Evolutionary conservation across 2,888 invertebrate species (phyloP).

Genomic region (Campopleginae sp.): DNA sequence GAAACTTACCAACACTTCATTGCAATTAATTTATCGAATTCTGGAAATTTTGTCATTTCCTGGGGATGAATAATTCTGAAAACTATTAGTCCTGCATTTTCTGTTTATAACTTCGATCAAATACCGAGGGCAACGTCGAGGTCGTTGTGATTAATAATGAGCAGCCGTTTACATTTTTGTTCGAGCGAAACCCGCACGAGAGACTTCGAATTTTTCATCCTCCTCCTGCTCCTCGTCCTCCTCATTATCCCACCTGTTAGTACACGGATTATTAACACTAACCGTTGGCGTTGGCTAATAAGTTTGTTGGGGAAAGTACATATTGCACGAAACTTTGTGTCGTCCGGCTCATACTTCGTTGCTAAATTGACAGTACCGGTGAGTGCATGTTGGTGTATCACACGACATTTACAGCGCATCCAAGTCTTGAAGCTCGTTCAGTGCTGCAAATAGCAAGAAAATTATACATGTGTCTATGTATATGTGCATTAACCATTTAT

Average conservation of each 20-base stretch:
- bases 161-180: background rate
- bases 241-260: constrained; percentile 30
- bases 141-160: background rate
- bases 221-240: background rate
- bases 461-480: constrained; percentile 8
- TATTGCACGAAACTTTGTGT: constrained; percentile 53
- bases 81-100: background rate
- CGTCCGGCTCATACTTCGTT: constrained; percentile 55
- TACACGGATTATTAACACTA: constrained; percentile 13
- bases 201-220: constrained; percentile 5
- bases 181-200: background rate
- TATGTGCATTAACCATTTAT: constrained; percentile 27
- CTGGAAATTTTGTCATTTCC: background rate
- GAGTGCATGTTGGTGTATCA: constrained; percentile 65
- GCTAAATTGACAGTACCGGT: constrained; percentile 58
- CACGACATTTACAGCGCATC: constrained; percentile 62
- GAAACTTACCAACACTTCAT: too few species aligned
- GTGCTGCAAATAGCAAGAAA: constrained; percentile 42
- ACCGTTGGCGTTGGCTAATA: constrained; percentile 34
- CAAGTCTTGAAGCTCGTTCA: constrained; percentile 42
- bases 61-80: background rate
- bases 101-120: background rate
- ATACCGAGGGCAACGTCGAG: background rate
- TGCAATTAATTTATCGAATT: background rate
- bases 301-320: constrained; percentile 58